Conservation (phyloP, 1,140 invertebrate genomes). For the Aphaenogaster rudis region DNA sequence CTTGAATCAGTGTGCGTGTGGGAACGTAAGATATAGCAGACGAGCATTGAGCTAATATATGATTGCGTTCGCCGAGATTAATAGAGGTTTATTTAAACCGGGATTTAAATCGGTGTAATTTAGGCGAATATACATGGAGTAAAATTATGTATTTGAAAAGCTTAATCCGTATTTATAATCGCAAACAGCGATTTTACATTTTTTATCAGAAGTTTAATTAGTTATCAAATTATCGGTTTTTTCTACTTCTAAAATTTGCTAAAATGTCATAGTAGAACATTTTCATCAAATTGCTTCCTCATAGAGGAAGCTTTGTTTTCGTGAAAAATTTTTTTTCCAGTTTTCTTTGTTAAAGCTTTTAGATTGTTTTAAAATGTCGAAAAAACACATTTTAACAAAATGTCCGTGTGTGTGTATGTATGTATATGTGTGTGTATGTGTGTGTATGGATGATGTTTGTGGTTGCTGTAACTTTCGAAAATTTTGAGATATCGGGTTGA, state of each 20-base stretch:
- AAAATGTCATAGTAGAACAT: not conserved
- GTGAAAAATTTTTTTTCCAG: too few species aligned
- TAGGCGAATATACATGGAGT: not conserved
- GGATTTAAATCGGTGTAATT: slow-evolving; percentile 9
- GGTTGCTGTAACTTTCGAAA: too few species aligned
- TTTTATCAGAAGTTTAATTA: not conserved
- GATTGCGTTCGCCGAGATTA: not conserved
- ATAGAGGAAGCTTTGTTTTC: too few species aligned
- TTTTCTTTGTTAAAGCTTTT: too few species aligned
- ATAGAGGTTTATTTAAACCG: not conserved
- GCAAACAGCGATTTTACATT: not conserved
- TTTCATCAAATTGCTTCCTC: not conserved
- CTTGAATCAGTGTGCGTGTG: not conserved
- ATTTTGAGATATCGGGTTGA: too few species aligned
- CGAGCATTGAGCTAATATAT: not conserved
- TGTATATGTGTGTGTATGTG: too few species aligned
- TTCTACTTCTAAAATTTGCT: not conserved
- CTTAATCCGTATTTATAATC: not conserved
- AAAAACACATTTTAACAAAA: too few species aligned
- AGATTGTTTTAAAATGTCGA: too few species aligned
- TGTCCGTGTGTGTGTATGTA: too few species aligned
- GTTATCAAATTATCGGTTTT: not conserved
- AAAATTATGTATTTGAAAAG: slow-evolving; percentile 12
- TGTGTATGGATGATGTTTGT: too few species aligned
- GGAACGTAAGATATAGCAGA: not conserved